These are phyloP conservation scores for Papilio polytes DNA, from an alignment of 1,140 invertebrate species.

Conservation along the genomic window DNA sequence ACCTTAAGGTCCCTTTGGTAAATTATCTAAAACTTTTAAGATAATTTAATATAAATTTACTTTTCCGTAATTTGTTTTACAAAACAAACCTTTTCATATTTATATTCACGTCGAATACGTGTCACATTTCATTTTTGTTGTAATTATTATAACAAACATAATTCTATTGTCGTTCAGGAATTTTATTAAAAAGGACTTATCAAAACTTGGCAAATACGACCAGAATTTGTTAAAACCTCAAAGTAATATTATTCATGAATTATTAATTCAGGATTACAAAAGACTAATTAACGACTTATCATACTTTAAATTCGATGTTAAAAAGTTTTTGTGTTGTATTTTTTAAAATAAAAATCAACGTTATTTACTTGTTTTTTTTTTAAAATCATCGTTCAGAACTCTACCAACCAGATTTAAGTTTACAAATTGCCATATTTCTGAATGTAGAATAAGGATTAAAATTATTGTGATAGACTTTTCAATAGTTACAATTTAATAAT, in stretches of 20 bases:
- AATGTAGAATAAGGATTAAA: too few species aligned
- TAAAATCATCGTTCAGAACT: too few species aligned
- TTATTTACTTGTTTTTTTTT: too few species aligned
- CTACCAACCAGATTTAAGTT: too few species aligned
- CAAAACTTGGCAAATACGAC: neutral
- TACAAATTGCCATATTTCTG: too few species aligned
- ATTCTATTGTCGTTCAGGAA: neutral
- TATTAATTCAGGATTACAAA: neutral
- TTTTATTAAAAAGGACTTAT: neutral
- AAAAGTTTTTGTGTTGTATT: neutral
- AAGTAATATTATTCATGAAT: conserved; percentile 21
- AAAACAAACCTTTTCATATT: neutral
- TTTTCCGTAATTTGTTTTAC: neutral
- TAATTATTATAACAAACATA: neutral
- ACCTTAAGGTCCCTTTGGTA: neutral
- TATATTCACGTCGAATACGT: neutral
- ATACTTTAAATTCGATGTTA: neutral
- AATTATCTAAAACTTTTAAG: conserved; percentile 7
- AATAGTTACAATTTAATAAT: neutral
- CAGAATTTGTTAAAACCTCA: neutral
- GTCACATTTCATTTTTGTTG: too few species aligned
- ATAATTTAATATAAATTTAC: conserved; percentile 4
- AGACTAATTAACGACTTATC: neutral
- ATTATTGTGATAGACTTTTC: too few species aligned
- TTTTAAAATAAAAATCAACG: neutral